Conservation (phyloP, 2,888 invertebrate species). For the Erpobdella octoculata region DNA sequence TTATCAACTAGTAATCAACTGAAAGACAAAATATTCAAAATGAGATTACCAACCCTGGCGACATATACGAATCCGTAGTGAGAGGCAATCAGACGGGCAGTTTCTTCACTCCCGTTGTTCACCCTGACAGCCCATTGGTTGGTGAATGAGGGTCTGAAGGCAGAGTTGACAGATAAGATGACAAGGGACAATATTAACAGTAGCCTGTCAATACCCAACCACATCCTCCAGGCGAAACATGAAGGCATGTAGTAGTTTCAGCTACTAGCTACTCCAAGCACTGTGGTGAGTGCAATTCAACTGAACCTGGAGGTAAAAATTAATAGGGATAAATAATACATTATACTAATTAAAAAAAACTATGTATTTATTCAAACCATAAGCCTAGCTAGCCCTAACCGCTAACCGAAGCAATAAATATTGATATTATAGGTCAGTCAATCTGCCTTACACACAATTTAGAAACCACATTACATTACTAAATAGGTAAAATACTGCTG, state of each 20-base stretch:
- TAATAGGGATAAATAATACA: no score
- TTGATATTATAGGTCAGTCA: no score
- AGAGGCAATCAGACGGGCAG: slow-evolving; percentile 1
- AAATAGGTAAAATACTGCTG: no score
- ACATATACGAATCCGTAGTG: slow-evolving; percentile 23
- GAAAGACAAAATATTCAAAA: not conserved
- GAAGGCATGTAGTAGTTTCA: not conserved
- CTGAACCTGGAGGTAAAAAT: no score
- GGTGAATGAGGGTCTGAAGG: slow-evolving; percentile 40
- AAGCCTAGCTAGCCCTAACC: no score
- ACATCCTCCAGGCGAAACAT: not conserved
- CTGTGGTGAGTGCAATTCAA: no score
- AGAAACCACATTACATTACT: no score
- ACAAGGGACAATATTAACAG: not conserved
- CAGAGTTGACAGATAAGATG: not conserved
- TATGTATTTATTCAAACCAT: no score
- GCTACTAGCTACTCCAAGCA: no score
- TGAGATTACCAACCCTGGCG: slow-evolving; percentile 17
- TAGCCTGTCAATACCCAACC: not conserved
- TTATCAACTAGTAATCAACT: slow-evolving; percentile 7
- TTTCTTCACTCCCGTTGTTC: slow-evolving; percentile 18
- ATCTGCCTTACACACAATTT: no score
- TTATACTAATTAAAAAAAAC: no score
- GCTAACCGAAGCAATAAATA: no score
- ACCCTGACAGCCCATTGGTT: slow-evolving; percentile 27